Conservation (phyloP, 1,140 invertebrate species). For the Orius insidiosus region DNA sequence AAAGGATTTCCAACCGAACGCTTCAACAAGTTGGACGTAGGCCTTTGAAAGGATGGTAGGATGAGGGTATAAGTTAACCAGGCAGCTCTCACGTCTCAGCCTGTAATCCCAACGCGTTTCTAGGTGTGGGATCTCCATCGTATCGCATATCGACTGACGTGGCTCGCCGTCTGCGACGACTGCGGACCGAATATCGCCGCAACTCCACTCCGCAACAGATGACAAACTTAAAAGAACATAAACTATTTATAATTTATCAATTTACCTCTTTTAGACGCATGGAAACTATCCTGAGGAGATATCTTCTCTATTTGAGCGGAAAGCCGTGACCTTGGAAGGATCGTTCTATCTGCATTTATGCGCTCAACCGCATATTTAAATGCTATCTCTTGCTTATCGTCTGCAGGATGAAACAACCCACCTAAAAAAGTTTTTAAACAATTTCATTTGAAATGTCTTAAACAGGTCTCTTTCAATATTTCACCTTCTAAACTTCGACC, state of each 20-base stretch:
- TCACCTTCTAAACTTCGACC: too few relatives aligned
- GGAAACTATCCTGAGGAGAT: constrained; percentile 76
- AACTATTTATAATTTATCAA: background rate
- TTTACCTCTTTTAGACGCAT: constrained; percentile 76
- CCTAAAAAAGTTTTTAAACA: too few relatives aligned
- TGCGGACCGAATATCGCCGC: constrained; percentile 89
- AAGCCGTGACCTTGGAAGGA: constrained; percentile 64
- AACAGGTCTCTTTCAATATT: too few relatives aligned
- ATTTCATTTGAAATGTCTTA: too few relatives aligned
- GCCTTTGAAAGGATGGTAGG: constrained; percentile 74
- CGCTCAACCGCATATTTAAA: constrained; percentile 79
- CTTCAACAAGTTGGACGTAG: constrained; percentile 73
- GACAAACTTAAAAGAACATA: constrained; percentile 54
- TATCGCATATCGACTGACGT: constrained; percentile 93
- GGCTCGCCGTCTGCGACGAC: constrained; percentile 70
- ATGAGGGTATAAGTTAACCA: constrained; percentile 87
- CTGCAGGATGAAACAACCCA: constrained; percentile 71
- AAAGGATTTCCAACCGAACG: constrained; percentile 83
- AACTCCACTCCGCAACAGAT: constrained; percentile 66
- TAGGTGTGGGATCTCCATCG: constrained; percentile 88
- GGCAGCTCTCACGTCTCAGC: constrained; percentile 68
- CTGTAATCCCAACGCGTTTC: constrained; percentile 86
- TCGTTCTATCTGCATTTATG: constrained; percentile 64
- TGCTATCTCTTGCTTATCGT: constrained; percentile 69
- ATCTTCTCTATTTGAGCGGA: constrained; percentile 72